Evolutionary conservation across 2,888 invertebrate genomes (phyloP).

Genomic region (Priocnemis perturbator): DNA sequence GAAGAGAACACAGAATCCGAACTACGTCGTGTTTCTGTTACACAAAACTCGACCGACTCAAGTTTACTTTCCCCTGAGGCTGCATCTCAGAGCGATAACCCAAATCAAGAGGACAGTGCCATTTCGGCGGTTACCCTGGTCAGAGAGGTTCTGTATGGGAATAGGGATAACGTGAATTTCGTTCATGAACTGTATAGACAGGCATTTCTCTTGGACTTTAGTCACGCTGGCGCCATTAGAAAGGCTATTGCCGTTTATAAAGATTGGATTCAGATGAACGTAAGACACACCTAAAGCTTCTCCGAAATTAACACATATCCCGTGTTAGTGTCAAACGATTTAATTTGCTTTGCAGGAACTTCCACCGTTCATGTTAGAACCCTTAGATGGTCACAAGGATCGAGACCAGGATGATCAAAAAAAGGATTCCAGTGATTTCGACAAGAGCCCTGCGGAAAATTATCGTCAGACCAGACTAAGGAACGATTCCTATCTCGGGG

Average conservation of each 20-base stretch:
- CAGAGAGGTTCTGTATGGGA: constrained; percentile 90
- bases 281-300: constrained; percentile 68
- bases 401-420: constrained; percentile 67
- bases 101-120: constrained; percentile 68
- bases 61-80: constrained; percentile 67
- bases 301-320: constrained; percentile 6
- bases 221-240: constrained; percentile 90
- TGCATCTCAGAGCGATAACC: constrained; percentile 61
- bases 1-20: constrained; percentile 74
- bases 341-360: constrained; percentile 77
- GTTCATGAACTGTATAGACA: constrained; percentile 96
- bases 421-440: constrained; percentile 60
- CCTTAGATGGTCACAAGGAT: constrained; percentile 77
- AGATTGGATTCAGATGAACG: constrained; percentile 95
- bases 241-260: constrained; percentile 94
- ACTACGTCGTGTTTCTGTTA: constrained; percentile 73
- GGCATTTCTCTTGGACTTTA: constrained; percentile 92
- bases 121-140: constrained; percentile 82
- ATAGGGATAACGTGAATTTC: constrained; percentile 94
- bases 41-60: constrained; percentile 69
- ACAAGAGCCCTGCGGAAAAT: constrained; percentile 69
- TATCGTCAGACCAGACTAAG: constrained; percentile 78
- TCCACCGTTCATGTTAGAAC: constrained; percentile 87
- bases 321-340: not conserved
- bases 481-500: constrained; percentile 91